Base-by-base conservation (phyloP, 2,113 vertebrate genomes). In the Mystacornis crossleyi region DNA sequence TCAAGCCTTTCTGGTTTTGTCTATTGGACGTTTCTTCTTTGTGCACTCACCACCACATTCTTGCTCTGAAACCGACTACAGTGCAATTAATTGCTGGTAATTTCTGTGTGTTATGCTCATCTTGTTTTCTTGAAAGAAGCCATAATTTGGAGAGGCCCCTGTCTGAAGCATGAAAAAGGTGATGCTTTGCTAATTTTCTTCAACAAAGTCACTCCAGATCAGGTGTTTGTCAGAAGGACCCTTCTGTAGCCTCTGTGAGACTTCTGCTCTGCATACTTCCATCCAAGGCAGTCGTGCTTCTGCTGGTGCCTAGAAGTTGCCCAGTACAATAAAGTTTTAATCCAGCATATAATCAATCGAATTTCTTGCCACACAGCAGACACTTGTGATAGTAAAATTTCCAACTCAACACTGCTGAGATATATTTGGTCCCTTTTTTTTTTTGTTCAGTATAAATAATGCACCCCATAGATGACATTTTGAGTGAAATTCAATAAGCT, bases 291-390 rank as follows among this genome's bases (percentile, higher is more conserved):
- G 24, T 15, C 73, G 36, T 42, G 2, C 7, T 20, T 85, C 18
- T 71, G 77, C 54, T 36, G 25, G 12, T 86, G 26, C 34, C 70
- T 75, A 8, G 4, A 36, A 60, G 12, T 48, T 82, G 24, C 50
- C 45, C 28, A 23, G 10, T 34, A 36, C 4, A 14, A 24, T 18
- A 9, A 14, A 31, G 2, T 75, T 47, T 55, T 40, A 51, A 75
- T 74, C 51, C 43, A 21, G 34, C 2, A 2, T 47, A 4, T 0
- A 2, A n/a, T 51, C 18, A 18, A 21, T 53, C 2, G 1, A 18
- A 48, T 75, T 67, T 85, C 43, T 85, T 90, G 43, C 71, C 24
- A 21, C 10, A 2, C 1, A 4, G 15, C 48, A 71, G 29, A 31
- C 6, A 7, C 18, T 58, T 65, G 36, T 48, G 42, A 24, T 57